phyloP scores from a whole-genome alignment of 35 echinoderm and acorn worm species.

The Ophioderma brevispina region DNA sequence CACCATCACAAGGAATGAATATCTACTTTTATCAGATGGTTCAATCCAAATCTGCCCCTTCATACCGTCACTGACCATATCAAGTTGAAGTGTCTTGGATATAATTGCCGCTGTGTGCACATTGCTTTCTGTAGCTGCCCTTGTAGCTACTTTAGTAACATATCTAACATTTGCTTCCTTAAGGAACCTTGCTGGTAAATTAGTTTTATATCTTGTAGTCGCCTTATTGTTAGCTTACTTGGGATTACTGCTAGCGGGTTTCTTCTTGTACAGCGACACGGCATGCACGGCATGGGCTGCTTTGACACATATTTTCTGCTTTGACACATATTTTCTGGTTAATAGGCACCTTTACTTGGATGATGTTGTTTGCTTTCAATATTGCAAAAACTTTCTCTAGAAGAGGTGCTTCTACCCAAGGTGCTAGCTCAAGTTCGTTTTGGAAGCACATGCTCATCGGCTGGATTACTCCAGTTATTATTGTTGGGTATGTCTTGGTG shows the following conservation, averaged over 20 bases:
- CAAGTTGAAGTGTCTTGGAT: not conserved
- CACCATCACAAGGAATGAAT: not conserved
- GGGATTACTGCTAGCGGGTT: not conserved
- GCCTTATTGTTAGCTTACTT: constrained; percentile 22
- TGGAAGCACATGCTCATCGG: not conserved
- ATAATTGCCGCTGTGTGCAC: constrained; percentile 13
- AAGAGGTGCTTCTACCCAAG: too few relatives aligned
- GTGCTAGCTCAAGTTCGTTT: not conserved
- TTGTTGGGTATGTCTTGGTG: constrained; percentile 5
- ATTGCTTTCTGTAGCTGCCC: constrained; percentile 8
- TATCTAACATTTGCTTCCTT: constrained; percentile 1
- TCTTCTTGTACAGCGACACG: not conserved
- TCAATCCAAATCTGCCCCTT: not conserved
- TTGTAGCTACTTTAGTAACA: constrained; percentile 19
- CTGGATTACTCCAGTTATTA: constrained; percentile 18
- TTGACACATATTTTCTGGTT: constrained; percentile 36
- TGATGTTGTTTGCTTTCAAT: constrained; percentile 37
- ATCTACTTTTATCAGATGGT: not conserved
- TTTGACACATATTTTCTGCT: too few relatives aligned
- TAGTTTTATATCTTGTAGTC: constrained; percentile 22
- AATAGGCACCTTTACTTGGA: constrained; percentile 39
- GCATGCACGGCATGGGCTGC: constrained; percentile 15
- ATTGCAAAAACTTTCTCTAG: constrained; percentile 19
- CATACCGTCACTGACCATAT: too few relatives aligned
- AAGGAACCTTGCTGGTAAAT: constrained; percentile 24